Evolutionary conservation across 2,113 vertebrate species (phyloP).

Genomic region (Vulpes vulpes): DNA sequence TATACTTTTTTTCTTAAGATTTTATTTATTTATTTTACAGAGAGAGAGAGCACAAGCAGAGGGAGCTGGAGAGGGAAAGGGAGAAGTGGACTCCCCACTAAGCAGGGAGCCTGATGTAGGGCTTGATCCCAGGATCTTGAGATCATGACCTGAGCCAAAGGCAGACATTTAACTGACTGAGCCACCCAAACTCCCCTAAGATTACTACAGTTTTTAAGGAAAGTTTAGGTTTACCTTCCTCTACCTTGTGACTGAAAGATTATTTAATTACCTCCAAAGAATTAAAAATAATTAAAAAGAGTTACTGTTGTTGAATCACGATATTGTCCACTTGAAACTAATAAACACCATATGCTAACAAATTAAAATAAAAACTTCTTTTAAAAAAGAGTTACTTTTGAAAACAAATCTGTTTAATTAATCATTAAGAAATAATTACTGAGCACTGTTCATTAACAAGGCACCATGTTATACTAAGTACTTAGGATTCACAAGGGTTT

Average conservation of each 20-base stretch:
- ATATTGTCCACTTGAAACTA: background rate
- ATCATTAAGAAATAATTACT: background rate
- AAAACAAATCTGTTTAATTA: conserved; percentile 3
- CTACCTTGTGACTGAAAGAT: background rate
- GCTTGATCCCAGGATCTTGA: too few relatives aligned
- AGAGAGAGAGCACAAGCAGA: too few relatives aligned
- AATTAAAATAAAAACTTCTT: background rate
- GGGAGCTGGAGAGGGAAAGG: too few relatives aligned
- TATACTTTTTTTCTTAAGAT: background rate
- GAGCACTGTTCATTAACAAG: background rate
- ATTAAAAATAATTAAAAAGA: conserved; percentile 36
- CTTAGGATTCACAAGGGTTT: background rate
- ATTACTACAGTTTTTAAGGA: background rate
- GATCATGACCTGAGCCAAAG: too few relatives aligned
- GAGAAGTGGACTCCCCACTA: too few relatives aligned
- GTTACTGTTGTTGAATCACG: background rate
- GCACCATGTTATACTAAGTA: background rate
- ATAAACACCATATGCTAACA: background rate
- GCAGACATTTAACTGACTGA: too few relatives aligned
- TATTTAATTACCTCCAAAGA: background rate
- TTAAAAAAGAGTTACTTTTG: background rate
- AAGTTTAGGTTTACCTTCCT: background rate
- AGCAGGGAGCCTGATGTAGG: too few relatives aligned
- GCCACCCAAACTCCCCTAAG: background rate
- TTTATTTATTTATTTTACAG: too few relatives aligned